Conservation (phyloP, 2,888 invertebrate genomes). For the Thecocarcelia acutangulata region DNA sequence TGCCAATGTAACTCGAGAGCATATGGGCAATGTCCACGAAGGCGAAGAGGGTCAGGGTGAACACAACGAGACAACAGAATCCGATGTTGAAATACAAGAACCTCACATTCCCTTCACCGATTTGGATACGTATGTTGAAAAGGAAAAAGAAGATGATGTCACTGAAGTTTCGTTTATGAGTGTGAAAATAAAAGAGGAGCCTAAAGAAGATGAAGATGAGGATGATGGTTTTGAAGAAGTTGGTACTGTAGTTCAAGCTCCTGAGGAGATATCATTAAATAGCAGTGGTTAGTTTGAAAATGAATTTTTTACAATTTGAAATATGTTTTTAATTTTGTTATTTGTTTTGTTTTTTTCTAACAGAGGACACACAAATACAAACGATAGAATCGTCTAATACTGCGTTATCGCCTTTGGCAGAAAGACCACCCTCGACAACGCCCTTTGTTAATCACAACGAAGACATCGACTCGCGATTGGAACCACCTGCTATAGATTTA, state of each 20-base stretch:
- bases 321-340: not conserved
- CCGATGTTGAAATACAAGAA: slow-evolving; percentile 81
- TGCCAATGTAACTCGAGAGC: slow-evolving; percentile 72
- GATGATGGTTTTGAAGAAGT: slow-evolving; percentile 82
- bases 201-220: slow-evolving; percentile 83
- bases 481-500: slow-evolving; percentile 72
- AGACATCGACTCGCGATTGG: slow-evolving; percentile 47
- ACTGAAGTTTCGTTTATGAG: slow-evolving; percentile 78
- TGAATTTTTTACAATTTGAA: not conserved
- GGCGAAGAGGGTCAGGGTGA: slow-evolving; percentile 58
- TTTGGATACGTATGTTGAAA: slow-evolving; percentile 80
- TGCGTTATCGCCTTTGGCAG: slow-evolving; percentile 73
- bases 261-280: slow-evolving; percentile 79
- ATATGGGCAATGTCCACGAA: slow-evolving; percentile 69
- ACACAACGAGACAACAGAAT: slow-evolving; percentile 75
- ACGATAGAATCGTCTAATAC: slow-evolving; percentile 77
- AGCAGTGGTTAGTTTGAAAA: slow-evolving; percentile 77
- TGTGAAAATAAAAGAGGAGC: slow-evolving; percentile 88
- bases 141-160: slow-evolving; percentile 73
- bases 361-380: slow-evolving; percentile 79
- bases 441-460: slow-evolving; percentile 72
- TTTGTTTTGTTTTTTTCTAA: slow-evolving; percentile 26
- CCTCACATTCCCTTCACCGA: slow-evolving; percentile 81
- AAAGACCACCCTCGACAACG: slow-evolving; percentile 82
- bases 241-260: slow-evolving; percentile 78